Percentiles rank a stretch among this genome's conserved stretches.
Evolutionary conservation across 2,797 vertebrate genomes (phyloP).

Genomic region (Lutjanus campechanus): DNA sequence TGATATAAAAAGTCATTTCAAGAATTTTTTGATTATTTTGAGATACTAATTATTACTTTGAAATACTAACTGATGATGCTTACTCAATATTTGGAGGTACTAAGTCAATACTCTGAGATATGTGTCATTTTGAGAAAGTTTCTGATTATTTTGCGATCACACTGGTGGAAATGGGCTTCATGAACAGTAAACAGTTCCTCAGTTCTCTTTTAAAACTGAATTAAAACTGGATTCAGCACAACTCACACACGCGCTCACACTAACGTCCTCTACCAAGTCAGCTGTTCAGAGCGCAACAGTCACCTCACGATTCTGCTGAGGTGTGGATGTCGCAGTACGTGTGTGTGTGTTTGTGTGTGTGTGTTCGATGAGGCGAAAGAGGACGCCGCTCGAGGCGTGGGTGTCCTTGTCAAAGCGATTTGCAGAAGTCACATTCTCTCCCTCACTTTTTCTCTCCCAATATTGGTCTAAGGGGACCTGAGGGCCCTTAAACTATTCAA

Average conservation of each 20-base stretch:
- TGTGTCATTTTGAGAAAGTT: too few species aligned
- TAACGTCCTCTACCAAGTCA: constrained; percentile 75
- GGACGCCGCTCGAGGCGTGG: constrained; percentile 77
- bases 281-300: constrained; percentile 78
- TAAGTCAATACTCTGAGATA: too few species aligned
- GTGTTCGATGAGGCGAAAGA: constrained; percentile 82
- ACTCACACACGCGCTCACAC: constrained; percentile 23
- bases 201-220: neutral
- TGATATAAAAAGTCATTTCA: too few species aligned
- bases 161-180: neutral
- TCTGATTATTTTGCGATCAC: too few species aligned
- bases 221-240: constrained; percentile 39
- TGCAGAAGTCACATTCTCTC: constrained; percentile 80
- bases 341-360: constrained; percentile 65
- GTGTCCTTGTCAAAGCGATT: constrained; percentile 87
- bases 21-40: too few species aligned
- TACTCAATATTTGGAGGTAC: too few species aligned
- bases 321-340: constrained; percentile 67
- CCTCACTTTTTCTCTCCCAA: constrained; percentile 69
- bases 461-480: constrained; percentile 81
- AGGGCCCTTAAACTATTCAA: constrained; percentile 76
- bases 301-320: constrained; percentile 82
- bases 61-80: too few species aligned
- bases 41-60: too few species aligned
- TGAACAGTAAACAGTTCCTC: neutral